Evolutionary conservation across 2,797 vertebrate species (phyloP), one percentile per base, ranked within the genome.

Genomic region (Rhinella marina): DNA sequence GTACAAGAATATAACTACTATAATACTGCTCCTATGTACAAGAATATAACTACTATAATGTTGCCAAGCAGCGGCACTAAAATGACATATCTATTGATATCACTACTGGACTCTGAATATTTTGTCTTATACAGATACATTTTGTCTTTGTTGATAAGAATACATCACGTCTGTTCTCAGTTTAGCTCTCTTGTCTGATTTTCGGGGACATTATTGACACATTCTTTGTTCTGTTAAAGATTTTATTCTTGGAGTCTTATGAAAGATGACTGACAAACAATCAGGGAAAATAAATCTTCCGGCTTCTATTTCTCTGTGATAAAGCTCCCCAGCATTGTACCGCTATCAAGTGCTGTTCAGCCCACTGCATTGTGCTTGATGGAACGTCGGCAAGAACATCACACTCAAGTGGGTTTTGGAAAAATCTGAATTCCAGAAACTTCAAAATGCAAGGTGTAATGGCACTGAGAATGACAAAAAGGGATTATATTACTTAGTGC

Each of bases 291-390:
- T 82, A 73, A 70, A 81, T 87, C 86, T 87, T 9, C 50, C 3
- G 27, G 12, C 78, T 75, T 81, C 85, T 41, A 87, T 87, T 82
- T 87, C 64, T 87, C 68, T 27, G 80, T 52, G 80, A 82, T 87
- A 87, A 86, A 62, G n/a, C 80, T 87, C 72, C 86, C 27, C n/a
- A 48, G 56, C 27, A 82, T 87, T 87, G 86, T 87, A 32, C 80
- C 76, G 64, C 80, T 82, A 87, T 82, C 86, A 87, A 54, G 57
- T 17, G n/a, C 56, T 32, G 57, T 75, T 87, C 56, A 75, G 70
- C 80, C 68, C 48, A 82, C 62, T 56, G 72, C 66, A 75, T 64
- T 75, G 70, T 82, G 70, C 57, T 76, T 76, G 80, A 87, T 76
- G 57, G 57, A 87, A 87, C 29, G 76, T 70, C 25, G 11, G 41